Evolutionary conservation across 2,797 vertebrate species (phyloP).

Genomic region (Psittacula echo): DNA sequence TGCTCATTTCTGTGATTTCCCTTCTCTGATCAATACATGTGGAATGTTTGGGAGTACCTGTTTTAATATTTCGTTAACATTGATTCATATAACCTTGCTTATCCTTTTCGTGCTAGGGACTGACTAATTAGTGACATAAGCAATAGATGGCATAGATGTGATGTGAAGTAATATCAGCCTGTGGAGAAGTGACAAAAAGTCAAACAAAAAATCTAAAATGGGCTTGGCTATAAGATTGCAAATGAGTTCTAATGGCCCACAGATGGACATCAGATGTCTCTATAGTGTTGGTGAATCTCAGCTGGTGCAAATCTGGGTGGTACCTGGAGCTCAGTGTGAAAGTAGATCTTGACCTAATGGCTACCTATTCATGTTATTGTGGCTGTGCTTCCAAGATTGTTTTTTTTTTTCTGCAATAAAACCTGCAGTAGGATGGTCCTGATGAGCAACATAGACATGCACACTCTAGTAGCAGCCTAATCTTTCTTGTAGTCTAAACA

Average conservation of each 20-base stretch:
- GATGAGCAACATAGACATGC: neutral
- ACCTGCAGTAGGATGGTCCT: neutral
- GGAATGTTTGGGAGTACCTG: neutral
- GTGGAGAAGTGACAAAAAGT: neutral
- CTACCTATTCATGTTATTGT: neutral
- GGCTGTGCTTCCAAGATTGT: neutral
- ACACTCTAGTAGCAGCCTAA: neutral
- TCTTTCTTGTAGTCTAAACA: neutral
- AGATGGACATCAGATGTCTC: neutral
- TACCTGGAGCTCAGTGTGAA: neutral
- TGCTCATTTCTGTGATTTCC: neutral
- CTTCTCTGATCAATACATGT: neutral
- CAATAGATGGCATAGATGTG: neutral
- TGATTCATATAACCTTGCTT: neutral
- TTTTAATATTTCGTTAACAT: constrained; percentile 29
- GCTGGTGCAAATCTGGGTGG: neutral
- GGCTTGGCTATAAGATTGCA: neutral
- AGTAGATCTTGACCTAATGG: neutral
- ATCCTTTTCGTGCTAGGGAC: neutral
- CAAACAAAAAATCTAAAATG: neutral
- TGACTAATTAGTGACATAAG: neutral
- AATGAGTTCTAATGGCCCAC: neutral
- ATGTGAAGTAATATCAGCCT: neutral
- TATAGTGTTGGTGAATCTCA: neutral
- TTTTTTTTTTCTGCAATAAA: neutral